A percentile compares a stretch with the other conserved stretches of the same genome.
Evolutionary conservation across 2,113 vertebrate genomes (phyloP).

Genomic region (Periophthalmodon schlosseri): DNA sequence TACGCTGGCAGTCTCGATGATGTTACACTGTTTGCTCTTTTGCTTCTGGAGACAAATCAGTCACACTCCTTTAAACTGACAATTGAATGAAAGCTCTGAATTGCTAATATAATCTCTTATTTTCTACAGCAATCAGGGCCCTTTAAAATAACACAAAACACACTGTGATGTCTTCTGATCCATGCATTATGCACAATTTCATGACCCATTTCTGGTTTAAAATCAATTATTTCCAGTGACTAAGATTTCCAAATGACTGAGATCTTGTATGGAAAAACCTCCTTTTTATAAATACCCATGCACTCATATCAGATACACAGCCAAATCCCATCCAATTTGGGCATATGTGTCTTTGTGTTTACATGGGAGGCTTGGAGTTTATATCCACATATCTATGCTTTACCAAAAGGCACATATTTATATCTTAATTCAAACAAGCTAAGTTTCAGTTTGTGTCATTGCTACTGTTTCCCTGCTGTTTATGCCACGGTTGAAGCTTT

Average conservation of each 20-base stretch:
- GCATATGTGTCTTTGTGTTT: slow-evolving; percentile 13
- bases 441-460: slow-evolving; percentile 14
- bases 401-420: slow-evolving; percentile 16
- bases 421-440: slow-evolving; percentile 34
- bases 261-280: not conserved
- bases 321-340: slow-evolving; percentile 8
- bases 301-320: slow-evolving; percentile 6
- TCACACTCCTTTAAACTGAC: not conserved
- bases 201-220: slow-evolving; percentile 4
- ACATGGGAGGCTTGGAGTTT: slow-evolving; percentile 2
- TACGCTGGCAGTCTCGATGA: slow-evolving; percentile 14
- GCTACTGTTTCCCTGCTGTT: slow-evolving; percentile 3
- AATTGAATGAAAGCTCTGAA: not conserved
- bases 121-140: not conserved
- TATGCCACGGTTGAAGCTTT: slow-evolving; percentile 15
- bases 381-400: slow-evolving; percentile 2
- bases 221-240: not conserved
- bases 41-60: not conserved
- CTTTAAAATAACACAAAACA: not conserved
- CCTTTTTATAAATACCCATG: not conserved
- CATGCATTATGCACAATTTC: slow-evolving; percentile 1
- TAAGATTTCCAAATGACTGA: not conserved
- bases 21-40: not conserved
- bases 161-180: not conserved
- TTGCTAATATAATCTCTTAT: not conserved